Evolutionary conservation across 1,140 invertebrate species (phyloP), one percentile per base, ranked within the genome.

Genomic region (Drosophila dunni): DNA sequence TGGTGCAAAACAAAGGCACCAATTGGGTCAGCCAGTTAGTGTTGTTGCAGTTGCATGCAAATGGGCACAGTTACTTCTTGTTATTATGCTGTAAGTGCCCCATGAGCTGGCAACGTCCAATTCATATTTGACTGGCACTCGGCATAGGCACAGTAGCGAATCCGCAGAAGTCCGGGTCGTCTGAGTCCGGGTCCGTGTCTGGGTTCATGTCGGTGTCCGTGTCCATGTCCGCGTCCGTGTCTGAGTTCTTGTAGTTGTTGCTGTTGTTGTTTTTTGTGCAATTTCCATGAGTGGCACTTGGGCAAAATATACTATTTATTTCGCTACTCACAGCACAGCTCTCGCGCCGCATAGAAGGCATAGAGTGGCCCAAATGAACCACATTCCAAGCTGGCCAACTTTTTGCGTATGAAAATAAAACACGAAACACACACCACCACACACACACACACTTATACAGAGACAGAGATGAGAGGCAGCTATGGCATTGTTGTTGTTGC

Each of bases 301-400:
- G 77, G 84, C 78, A 89, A 88, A 88, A 88, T 88, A 89, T 89
- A 88, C 84, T 84, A 88, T 88, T 88, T 88, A 88, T 88, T 88
- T 88, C 82, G 78, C 82, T 85, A 82, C 83, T 74, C 75, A 72
- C 67, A 54, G 66, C 48, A 17, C 38, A 48, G 17, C 44, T 44
- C 11, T 38, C 20, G 45, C 45, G 33, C 57, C 20, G 45, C 56
- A 29, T 29, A 29, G 15, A 15, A 3, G 20, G 40, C 33, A 53
- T 53, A 36, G 53, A 56, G 53, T 81, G 82, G 58, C 83, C 83
- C 83, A 88, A 86, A 86, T 86, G 82, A 82, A 86, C 83, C 83
- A 79, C 83, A 86, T 88, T 70, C 69, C 81, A 73, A 76, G 73
- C 69, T 84, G 78, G 81, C 64, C 81, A 78, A 86, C 85, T 81